Base-by-base conservation (phyloP, 2,888 invertebrate genomes). In the Thumatha senex region DNA sequence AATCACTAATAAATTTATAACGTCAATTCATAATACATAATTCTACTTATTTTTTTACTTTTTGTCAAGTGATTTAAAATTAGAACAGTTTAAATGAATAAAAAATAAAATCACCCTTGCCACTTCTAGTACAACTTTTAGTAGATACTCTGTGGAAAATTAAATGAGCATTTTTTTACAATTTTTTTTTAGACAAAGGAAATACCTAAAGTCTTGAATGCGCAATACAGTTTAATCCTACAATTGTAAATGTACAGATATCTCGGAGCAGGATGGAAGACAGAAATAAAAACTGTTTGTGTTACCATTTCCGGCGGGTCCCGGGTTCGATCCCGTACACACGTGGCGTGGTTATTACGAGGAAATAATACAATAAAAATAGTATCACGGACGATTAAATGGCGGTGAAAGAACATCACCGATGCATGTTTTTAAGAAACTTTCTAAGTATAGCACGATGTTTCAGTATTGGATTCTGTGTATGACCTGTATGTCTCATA, bases 241-340 rank as follows among this genome's bases (percentile, higher is more conserved):
- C 60, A 54, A 67, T 62, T 58, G 68, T 70, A 65, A 60, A 42
- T 46, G 55, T 50, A 61, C 48, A 41, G 56, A 44, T 58, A 46
- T 49, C 33, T 29, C 55, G 18, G 18, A 69, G 72, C 83, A 82
- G 82, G 83, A 85, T 84, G 31, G 87, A 81, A 83, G 86, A 86
- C 87, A 84, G 84, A 90, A 91, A 91, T 91, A 91, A 91, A 89
- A 89, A 89, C 71, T 91, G 90, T 91, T 91, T 89, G 89, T 86
- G 78, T 89, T 86, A 89, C 71, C 76, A 75, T 85, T 89, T 91
- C 90, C 90, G 89, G 89, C 76, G 76, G 71, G 82, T 84, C 82
- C 77, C 77, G 77, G 78, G 80, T 85, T 84, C 81, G 81, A 76
- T 65, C 65, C 80, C 80, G 76, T 51, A 62, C 57, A 75, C 88